Conservation (phyloP, 92 coral and sea anemone species). For the Parazoanthus darwini region DNA sequence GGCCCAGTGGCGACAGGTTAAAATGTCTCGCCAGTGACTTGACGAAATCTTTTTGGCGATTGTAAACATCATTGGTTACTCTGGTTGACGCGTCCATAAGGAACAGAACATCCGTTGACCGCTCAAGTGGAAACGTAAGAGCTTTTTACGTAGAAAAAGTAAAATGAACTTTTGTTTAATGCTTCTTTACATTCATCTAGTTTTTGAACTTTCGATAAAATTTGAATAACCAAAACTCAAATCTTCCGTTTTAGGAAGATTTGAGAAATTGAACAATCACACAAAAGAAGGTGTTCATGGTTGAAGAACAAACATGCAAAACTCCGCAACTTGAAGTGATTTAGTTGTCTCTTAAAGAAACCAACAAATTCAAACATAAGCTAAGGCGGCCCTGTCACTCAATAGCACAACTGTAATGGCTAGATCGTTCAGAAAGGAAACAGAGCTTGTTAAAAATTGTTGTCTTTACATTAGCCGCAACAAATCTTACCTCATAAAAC, state of each 20-base stretch:
- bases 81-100: slow-evolving; percentile 78
- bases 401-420: too few species aligned
- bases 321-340: too few species aligned
- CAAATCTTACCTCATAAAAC: too few species aligned
- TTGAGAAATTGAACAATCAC: not conserved
- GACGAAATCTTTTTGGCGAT: slow-evolving; percentile 74
- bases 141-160: slow-evolving; percentile 2
- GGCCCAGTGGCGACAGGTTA: slow-evolving; percentile 48
- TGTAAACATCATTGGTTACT: slow-evolving; percentile 57
- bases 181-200: not conserved
- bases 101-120: slow-evolving; percentile 70
- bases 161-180: not conserved
- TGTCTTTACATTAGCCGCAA: too few species aligned
- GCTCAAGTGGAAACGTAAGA: slow-evolving; percentile 46
- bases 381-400: not conserved
- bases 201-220: not conserved
- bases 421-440: too few species aligned
- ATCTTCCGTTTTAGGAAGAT: not conserved
- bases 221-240: not conserved
- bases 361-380: not conserved
- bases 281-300: not conserved
- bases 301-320: too few species aligned
- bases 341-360: not conserved
- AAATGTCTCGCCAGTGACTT: slow-evolving; percentile 58
- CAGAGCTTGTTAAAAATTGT: too few species aligned